Percentiles rank a stretch among this genome's conserved stretches.
These are phyloP conservation scores for Octopus bimaculoides DNA, from an alignment of 1,140 invertebrate genomes.

Conservation along the genomic window DNA sequence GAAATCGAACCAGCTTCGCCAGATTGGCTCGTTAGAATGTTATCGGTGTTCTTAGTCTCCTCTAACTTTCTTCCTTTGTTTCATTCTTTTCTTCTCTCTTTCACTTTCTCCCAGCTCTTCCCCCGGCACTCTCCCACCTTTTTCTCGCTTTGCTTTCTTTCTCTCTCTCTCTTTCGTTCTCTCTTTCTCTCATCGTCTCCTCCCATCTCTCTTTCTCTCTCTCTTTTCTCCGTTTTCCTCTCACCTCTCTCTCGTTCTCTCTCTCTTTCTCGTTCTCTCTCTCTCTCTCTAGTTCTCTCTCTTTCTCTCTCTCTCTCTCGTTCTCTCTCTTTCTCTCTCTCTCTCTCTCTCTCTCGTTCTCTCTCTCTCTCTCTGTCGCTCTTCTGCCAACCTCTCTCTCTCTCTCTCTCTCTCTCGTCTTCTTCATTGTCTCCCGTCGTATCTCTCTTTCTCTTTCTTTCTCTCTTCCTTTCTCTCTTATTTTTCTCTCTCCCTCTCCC, in stretches of 20 bases:
- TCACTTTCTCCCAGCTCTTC: too few species aligned
- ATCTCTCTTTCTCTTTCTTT: not conserved
- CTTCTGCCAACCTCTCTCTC: not conserved
- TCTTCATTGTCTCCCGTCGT: not conserved
- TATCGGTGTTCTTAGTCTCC: too few species aligned
- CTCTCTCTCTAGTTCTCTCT: slow-evolving; percentile 2
- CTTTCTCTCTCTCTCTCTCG: not conserved
- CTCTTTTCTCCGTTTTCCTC: rapidly evolving
- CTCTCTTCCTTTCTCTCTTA: not conserved
- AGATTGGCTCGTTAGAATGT: too few species aligned
- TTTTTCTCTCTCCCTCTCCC: not conserved
- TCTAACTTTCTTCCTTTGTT: too few species aligned
- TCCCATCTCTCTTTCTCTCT: not conserved
- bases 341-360: not conserved
- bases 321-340: not conserved
- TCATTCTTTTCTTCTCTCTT: too few species aligned
- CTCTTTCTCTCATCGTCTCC: too few species aligned
- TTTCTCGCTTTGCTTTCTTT: too few species aligned
- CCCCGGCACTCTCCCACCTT: too few species aligned
- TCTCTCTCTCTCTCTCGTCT: not conserved
- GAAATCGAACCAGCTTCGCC: too few species aligned
- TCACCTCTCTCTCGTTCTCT: too few species aligned
- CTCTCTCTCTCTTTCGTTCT: too few species aligned
- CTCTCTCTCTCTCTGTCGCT: not conserved
- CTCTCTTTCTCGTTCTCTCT: too few species aligned